Evolutionary conservation across 1,140 invertebrate species (phyloP).

Genomic region (Battus philenor): DNA sequence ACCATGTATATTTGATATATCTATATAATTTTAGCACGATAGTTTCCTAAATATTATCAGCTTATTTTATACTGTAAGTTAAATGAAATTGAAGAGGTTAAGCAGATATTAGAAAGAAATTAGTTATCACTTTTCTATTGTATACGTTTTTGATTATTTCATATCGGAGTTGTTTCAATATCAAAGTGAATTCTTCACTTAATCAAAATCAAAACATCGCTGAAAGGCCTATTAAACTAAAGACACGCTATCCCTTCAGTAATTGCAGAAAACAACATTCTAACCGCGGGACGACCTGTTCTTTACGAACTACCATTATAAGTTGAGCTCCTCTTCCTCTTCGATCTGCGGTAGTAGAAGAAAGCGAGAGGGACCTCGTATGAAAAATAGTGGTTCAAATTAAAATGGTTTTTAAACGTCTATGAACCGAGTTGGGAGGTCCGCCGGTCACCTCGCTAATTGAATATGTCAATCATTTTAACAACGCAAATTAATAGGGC

Average conservation of each 20-base stretch:
- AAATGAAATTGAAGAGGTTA: too few species aligned
- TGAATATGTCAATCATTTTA: conserved; percentile 77
- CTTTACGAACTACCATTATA: conserved; percentile 35
- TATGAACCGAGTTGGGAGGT: conserved; percentile 71
- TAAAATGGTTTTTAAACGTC: conserved; percentile 39
- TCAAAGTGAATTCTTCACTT: conserved; percentile 35
- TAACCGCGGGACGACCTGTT: conserved; percentile 54
- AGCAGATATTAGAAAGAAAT: too few species aligned
- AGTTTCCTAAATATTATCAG: too few species aligned
- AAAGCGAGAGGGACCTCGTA: background rate
- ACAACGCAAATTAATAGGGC: conserved; percentile 75
- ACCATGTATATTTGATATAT: too few species aligned
- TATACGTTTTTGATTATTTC: too few species aligned
- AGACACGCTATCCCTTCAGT: conserved; percentile 60
- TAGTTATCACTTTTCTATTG: too few species aligned
- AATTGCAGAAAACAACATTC: conserved; percentile 71
- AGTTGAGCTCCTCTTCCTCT: conserved; percentile 23
- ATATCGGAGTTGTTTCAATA: conserved; percentile 23
- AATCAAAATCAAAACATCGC: conserved; percentile 40
- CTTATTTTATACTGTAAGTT: too few species aligned
- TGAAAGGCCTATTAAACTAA: conserved; percentile 64
- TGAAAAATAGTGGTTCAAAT: conserved; percentile 24
- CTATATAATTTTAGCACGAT: too few species aligned
- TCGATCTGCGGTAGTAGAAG: background rate
- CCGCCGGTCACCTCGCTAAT: conserved; percentile 74